Evolutionary conservation across 2,888 invertebrate genomes (phyloP), one percentile per base, ranked within the genome.

Genomic region (Nomada goodeniana): DNA sequence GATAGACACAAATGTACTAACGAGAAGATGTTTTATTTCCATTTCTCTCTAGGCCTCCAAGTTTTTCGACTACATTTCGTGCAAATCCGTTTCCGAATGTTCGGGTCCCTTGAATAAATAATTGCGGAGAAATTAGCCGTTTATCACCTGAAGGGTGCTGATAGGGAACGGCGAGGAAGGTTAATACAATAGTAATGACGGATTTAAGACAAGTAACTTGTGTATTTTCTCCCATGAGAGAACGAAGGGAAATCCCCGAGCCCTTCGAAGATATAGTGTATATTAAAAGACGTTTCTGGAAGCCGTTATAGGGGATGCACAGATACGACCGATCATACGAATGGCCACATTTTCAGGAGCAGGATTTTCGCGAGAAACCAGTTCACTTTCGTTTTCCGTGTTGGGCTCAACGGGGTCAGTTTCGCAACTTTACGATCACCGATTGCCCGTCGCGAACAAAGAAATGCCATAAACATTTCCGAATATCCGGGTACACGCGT

Each of bases 241-340:
- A 69, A 68, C 75, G 67, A 82, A 89, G 81, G 83, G 85, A 91
- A 91, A 92, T 90, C 90, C 90, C 88, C 67, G 69, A 88, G 87
- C 89, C 90, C 89, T 80, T 90, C 89, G 91, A 89, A 93, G 93
- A 93, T 93, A 92, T 93, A 93, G 92, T 93, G 93, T 93, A 92
- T 93, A 93, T 93, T 93, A 93, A 93, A 93, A 93, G 93, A 93
- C 92, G 91, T 93, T 93, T 92, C 90, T 88, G 89, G 89, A 85
- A 68, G 81, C 75, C 78, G 77, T 77, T 79, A 88, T 73, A 70
- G 86, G 87, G 90, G 85, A 89, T 89, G 89, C 88, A 84, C 76
- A 76, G 87, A 86, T 84, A 89, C 89, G 85, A 89, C 93, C 93
- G 93, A 93, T 93, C 93, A 93, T 93, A 93, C 93, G 93, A 93